A percentile compares a stretch with the other conserved stretches of the same genome.
Conservation (phyloP, 2,888 invertebrate genomes). For the Catonia carolina region DNA sequence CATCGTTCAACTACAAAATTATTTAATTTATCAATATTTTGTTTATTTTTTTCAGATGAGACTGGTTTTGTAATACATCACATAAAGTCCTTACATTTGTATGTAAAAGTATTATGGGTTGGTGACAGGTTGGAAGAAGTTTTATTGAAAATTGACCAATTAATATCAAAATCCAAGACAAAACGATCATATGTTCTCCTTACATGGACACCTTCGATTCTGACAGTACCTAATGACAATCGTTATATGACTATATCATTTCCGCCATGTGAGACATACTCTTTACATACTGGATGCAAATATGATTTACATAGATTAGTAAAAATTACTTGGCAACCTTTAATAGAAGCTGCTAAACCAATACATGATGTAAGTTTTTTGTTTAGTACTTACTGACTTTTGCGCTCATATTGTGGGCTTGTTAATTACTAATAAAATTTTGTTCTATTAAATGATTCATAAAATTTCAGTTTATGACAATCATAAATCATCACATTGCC, state of each 20-base stretch:
- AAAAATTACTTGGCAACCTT: slow-evolving; percentile 57
- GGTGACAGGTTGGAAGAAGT: slow-evolving; percentile 50
- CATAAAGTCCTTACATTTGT: slow-evolving; percentile 52
- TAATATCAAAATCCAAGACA: slow-evolving; percentile 30
- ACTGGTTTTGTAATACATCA: slow-evolving; percentile 46
- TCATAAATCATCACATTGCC: no score
- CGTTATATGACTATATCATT: slow-evolving; percentile 52
- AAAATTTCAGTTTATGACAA: no score
- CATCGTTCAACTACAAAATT: no score
- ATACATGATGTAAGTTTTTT: slow-evolving; percentile 45
- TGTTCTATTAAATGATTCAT: no score
- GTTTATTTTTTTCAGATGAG: no score
- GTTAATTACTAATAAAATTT: no score
- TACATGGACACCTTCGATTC: slow-evolving; percentile 59
- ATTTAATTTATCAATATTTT: no score
- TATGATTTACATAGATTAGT: slow-evolving; percentile 62
- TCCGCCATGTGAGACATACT: slow-evolving; percentile 53
- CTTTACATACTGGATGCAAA: slow-evolving; percentile 49
- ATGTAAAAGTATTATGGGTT: slow-evolving; percentile 63
- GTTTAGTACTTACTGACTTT: no score
- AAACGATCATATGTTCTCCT: slow-evolving; percentile 49
- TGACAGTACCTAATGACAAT: slow-evolving; percentile 46
- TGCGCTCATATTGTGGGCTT: no score
- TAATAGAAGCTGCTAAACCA: slow-evolving; percentile 49
- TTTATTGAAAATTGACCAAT: slow-evolving; percentile 32